Evolutionary conservation across 2,797 vertebrate genomes (phyloP), one percentile per base, ranked within the genome.

Genomic region (Pelochelys cantorii): DNA sequence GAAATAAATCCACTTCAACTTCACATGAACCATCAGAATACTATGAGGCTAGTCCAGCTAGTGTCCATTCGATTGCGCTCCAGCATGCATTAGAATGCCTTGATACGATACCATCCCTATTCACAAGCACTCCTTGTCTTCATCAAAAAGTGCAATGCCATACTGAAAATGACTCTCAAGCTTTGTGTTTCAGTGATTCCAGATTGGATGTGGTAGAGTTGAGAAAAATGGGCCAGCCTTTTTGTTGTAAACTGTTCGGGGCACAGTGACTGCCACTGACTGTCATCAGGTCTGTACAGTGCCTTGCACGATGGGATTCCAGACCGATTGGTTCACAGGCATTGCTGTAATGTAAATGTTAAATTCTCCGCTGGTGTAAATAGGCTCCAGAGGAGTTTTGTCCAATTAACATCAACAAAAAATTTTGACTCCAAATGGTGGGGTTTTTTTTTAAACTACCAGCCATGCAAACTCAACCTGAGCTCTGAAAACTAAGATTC

Each of bases 121-220:
- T 79, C 94, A 90, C 9, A 1, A 84, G 90, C 65, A 68, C 10
- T 90, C 48, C 86, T 84, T 79, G 78, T 88, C 60, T 81, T 75
- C 83, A 86, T 95, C 37, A 75, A 7, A 75, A 75, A 37, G 37
- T 27, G 37, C 23, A 75, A 48, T 75, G 25, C 93, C 95, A 83
- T 85, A 85, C 93, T 93, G 92, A 90, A 90, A 92, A 71, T 87
- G 68, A 82, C 87, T 92, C 92, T 85, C 83, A 87, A 96, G 42
- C 93, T 25, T 75, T 75, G 37, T 48, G 34, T 42, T 37, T 75
- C 71, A 52, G 55, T 56, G 79, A 79, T 0, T 85, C 68, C 23
- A 91, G 86, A 93, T 85, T 1, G 92, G 95, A 93, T 89, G 82
- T 1, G 88, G 54, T 79, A 89, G 75, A 80, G 92, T 93, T 83